phyloP scores from a whole-genome alignment of 2,113 vertebrate species.

The Notarius quadriscutis region DNA sequence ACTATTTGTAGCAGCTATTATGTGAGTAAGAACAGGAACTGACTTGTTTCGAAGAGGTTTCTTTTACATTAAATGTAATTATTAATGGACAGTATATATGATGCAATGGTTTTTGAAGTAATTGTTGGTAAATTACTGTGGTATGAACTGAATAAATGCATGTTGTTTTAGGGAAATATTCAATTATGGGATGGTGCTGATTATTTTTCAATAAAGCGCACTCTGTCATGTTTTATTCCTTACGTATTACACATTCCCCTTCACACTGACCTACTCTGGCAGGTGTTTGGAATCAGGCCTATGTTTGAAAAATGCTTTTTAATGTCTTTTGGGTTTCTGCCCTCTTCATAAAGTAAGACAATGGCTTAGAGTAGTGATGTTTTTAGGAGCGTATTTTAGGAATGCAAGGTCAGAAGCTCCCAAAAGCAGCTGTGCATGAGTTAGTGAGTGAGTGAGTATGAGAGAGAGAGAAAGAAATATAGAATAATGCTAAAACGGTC shows the following conservation, averaged over 20 bases:
- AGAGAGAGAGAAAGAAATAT: not conserved
- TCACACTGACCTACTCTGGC: not conserved
- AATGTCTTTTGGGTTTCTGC: conserved; percentile 40
- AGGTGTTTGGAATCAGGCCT: conserved; percentile 20
- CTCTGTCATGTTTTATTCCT: not conserved
- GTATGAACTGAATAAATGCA: not conserved
- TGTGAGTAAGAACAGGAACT: not conserved
- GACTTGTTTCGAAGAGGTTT: not conserved
- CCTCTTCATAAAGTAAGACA: conserved; percentile 21
- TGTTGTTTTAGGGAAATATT: not conserved
- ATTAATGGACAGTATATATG: not conserved
- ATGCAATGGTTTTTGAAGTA: not conserved
- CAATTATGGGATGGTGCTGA: not conserved
- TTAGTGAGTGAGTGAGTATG: not conserved
- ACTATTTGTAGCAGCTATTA: not conserved
- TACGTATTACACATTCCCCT: not conserved
- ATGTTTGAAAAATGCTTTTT: conserved; percentile 36
- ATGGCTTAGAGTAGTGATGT: conserved; percentile 19
- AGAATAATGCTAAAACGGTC: not conserved
- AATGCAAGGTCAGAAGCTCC: conserved; percentile 40
- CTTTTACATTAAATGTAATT: not conserved
- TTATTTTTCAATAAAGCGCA: not conserved
- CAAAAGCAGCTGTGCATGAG: not conserved
- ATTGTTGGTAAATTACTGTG: not conserved
- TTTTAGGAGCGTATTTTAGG: conserved; percentile 39